phyloP scores from a whole-genome alignment of 2,888 invertebrate species.

The Chrysolina americana region DNA sequence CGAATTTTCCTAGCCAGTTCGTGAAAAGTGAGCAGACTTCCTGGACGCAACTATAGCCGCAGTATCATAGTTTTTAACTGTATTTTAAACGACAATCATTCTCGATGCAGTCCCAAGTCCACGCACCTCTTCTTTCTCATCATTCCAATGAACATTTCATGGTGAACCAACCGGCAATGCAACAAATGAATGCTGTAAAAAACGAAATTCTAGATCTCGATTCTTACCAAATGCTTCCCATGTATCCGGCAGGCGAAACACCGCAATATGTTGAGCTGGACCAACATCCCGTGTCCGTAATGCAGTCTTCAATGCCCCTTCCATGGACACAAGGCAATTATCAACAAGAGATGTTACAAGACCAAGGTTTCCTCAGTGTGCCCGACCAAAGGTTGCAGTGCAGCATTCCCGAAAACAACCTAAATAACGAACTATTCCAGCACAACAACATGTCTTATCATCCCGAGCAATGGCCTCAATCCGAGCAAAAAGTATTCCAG shows the following conservation, averaged over 20 bases:
- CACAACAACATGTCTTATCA: slow-evolving; percentile 69
- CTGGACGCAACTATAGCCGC: slow-evolving; percentile 61
- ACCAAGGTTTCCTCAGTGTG: slow-evolving; percentile 55
- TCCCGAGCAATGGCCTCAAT: slow-evolving; percentile 71
- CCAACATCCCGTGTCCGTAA: slow-evolving; percentile 73
- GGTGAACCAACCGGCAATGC: slow-evolving; percentile 70
- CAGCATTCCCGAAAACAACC: slow-evolving; percentile 56
- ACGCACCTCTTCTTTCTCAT: slow-evolving; percentile 61
- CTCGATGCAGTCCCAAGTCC: slow-evolving; percentile 63
- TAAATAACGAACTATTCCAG: slow-evolving; percentile 64
- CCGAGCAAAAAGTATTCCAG: slow-evolving; percentile 70
- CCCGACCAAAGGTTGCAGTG: slow-evolving; percentile 57
- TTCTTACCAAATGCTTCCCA: slow-evolving; percentile 88
- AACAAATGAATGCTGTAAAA: slow-evolving; percentile 80
- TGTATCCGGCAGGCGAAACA: slow-evolving; percentile 70
- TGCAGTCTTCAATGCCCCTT: slow-evolving; percentile 69
- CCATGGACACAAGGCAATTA: slow-evolving; percentile 70
- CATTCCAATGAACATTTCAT: slow-evolving; percentile 69
- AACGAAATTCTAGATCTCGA: slow-evolving; percentile 90
- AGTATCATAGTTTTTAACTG: slow-evolving; percentile 57
- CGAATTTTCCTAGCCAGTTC: slow-evolving; percentile 65
- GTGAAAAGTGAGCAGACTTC: slow-evolving; percentile 70
- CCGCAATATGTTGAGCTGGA: slow-evolving; percentile 61
- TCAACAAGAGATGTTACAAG: slow-evolving; percentile 70
- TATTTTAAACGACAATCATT: slow-evolving; percentile 61